phyloP scores from a whole-genome alignment of 2,888 invertebrate species.

The Eudasyphora cyanicolor region DNA sequence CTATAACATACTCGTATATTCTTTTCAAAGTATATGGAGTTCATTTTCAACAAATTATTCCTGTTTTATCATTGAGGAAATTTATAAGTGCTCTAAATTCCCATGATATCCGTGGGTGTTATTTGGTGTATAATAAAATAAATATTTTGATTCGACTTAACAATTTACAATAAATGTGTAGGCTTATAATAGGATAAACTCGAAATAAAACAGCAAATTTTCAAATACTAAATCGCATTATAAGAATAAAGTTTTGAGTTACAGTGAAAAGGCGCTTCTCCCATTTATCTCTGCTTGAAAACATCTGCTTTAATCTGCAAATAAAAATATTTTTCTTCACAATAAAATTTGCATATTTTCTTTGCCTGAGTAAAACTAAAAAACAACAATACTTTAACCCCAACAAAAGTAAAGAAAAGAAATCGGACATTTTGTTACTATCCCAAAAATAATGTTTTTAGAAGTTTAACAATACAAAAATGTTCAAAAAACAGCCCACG shows the following conservation, averaged over 20 bases:
- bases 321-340: slow-evolving; percentile 75
- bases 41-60: too few relatives aligned
- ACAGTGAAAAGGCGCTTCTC: slow-evolving; percentile 40
- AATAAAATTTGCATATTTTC: slow-evolving; percentile 68
- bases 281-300: slow-evolving; percentile 36
- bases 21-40: too few relatives aligned
- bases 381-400: neutral
- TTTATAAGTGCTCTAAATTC: too few relatives aligned
- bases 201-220: neutral
- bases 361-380: slow-evolving; percentile 22
- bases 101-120: too few relatives aligned
- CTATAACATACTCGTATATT: too few relatives aligned
- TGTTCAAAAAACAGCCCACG: slow-evolving; percentile 27
- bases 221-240: neutral
- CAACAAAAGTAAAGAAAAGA: neutral
- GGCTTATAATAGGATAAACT: neutral
- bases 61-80: too few relatives aligned
- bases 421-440: neutral
- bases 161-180: too few relatives aligned
- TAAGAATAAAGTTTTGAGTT: neutral
- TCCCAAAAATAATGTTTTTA: slow-evolving; percentile 41
- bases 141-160: too few relatives aligned
- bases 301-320: slow-evolving; percentile 67
- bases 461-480: slow-evolving; percentile 45
- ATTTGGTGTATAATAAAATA: too few relatives aligned